Evolutionary conservation across 2,888 invertebrate genomes (phyloP), one percentile per base, ranked within the genome.

Genomic region (Heliothis peltigera): DNA sequence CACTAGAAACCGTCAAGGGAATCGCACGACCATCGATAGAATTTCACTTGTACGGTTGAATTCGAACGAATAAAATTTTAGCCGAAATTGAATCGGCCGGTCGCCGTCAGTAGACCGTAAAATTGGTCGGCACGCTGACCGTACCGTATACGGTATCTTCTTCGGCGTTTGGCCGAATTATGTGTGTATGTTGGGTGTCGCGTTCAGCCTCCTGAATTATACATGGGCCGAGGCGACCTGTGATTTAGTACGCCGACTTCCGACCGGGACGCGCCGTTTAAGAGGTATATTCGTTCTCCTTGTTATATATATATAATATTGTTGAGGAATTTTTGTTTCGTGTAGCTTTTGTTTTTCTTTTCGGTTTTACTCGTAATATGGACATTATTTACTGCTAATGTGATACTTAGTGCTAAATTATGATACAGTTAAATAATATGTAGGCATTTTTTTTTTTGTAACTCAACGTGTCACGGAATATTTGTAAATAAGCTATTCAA

Each of bases 11-110:
- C 86, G 85, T 81, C 84, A 81, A 84, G 87, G 81, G 87, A 89
- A 85, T 87, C 85, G 87, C 80, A 85, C 84, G 86, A 63, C 85
- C 87, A 86, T 84, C 90, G 91, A 92, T 92, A 91, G 91, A 91
- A 91, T 89, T 91, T 87, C 91, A 89, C 89, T 89, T 84, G 89
- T 86, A 89, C 91, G 89, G 83, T 88, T 88, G 91, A 90, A 87
- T 90, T 89, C 89, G 87, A 85, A 73, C 89, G 91, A 93, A 93
- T 94, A 93, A 94, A 95, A 95, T 93, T 94, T 93, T 87, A 87
- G 77, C 87, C 91, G 89, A 92, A 94, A 95, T 95, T 94, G 94
- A 95, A 93, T 95, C 92, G 92, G 89, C 89, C 90, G 88, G 86
- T 82, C 81, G 87, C 79, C 80, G 85, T 85, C 91, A 89, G 89